Percentiles rank a stretch among this genome's conserved stretches.
phyloP scores from a whole-genome alignment of 2,113 vertebrate genomes.

The Psilopogon haemacephalus region DNA sequence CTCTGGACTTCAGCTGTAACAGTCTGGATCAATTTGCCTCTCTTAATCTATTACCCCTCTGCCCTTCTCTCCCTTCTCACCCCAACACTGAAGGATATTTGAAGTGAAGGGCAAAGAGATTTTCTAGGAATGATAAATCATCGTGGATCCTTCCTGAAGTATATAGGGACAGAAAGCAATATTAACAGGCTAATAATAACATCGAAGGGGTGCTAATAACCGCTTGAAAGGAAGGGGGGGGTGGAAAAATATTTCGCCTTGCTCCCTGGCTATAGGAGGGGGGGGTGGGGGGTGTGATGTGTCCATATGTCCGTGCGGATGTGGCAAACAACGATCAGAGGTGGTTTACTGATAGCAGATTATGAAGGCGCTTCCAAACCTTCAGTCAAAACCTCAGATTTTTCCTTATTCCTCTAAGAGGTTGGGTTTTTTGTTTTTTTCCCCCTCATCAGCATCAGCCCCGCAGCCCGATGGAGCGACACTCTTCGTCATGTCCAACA shows the following conservation, averaged over 20 bases:
- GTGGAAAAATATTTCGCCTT: not conserved
- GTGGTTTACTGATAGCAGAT: not conserved
- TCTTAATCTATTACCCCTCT: not conserved
- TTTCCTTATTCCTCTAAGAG: not conserved
- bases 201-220: not conserved
- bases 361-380: not conserved
- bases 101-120: constrained; percentile 22
- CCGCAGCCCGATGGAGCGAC: not conserved
- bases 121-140: constrained; percentile 17
- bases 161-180: not conserved
- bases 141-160: not conserved
- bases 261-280: not conserved
- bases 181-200: constrained; percentile 8
- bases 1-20: constrained; percentile 6
- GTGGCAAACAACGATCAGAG: not conserved
- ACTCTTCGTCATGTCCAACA: not conserved
- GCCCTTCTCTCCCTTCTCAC: not conserved
- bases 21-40: constrained; percentile 11
- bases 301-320: not conserved
- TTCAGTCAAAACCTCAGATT: not conserved
- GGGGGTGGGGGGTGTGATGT: not conserved
- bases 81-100: not conserved
- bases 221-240: not conserved
- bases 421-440: not conserved
- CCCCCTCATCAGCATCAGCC: not conserved